These are phyloP conservation scores for Nomia melanderi DNA, from an alignment of 1,140 invertebrate genomes.

Conservation along the genomic window DNA sequence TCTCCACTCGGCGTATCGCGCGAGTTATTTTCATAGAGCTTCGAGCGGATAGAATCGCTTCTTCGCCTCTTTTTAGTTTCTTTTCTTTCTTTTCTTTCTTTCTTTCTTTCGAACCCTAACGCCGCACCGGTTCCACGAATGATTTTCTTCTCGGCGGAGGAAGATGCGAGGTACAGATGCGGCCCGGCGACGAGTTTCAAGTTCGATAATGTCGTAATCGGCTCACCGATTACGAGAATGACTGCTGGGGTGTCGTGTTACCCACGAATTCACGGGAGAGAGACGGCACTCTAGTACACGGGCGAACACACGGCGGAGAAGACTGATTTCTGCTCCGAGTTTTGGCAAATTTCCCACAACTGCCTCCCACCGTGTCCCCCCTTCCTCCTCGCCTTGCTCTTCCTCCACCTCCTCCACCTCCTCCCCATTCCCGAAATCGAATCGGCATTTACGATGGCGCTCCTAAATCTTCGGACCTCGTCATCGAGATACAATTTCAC, in stretches of 20 bases:
- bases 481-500: slow-evolving; percentile 70
- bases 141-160: no score
- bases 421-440: slow-evolving; percentile 63
- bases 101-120: no score
- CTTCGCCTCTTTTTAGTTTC: no score
- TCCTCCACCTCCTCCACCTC: no score
- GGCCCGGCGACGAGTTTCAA: no score
- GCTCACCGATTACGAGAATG: slow-evolving; percentile 36
- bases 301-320: slow-evolving; percentile 65
- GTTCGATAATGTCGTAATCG: slow-evolving; percentile 47
- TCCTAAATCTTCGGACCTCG: slow-evolving; percentile 59
- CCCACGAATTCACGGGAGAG: slow-evolving; percentile 56
- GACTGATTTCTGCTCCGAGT: slow-evolving; percentile 64
- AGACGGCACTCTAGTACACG: slow-evolving; percentile 35
- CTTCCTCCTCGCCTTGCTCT: no score
- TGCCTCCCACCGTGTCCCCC: slow-evolving; percentile 53
- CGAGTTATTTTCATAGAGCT: no score
- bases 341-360: slow-evolving; percentile 71
- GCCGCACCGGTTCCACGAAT: no score
- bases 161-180: no score
- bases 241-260: slow-evolving; percentile 57
- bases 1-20: no score
- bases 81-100: no score
- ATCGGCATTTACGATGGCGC: slow-evolving; percentile 70
- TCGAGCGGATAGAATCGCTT: no score